Evolutionary conservation across 2,797 vertebrate species (phyloP), one percentile per base, ranked within the genome.

Genomic region (Poecilia gillii): DNA sequence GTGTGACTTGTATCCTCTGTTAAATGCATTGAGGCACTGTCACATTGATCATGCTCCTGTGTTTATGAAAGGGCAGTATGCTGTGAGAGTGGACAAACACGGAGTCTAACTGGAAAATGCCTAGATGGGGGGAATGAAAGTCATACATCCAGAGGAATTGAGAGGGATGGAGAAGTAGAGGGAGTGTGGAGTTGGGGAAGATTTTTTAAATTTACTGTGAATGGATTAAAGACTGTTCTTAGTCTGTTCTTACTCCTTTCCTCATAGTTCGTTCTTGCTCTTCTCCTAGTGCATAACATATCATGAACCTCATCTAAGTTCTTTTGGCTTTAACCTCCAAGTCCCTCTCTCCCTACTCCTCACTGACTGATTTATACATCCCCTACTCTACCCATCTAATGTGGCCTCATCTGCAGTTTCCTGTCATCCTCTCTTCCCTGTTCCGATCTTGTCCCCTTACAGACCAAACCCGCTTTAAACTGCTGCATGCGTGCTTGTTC

Each of bases 41-140:
- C 85, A 86, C 85, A 85, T 83, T 88, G 89, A 87, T 83, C 79
- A 70, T 59, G 55, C 88, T 88, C 82, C 89, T 78, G 83, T 90
- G 88, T 88, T 88, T 86, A 88, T 89, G 85, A 74, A 77, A 89
- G 83, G 86, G 85, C 84, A 78, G 85, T 81, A 85, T 83, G 75
- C 86, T 89, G 88, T 90, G 94, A 93, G 92, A 93, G 91, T 93
- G 91, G 93, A 94, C 90, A 78, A 92, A 92, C 92, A 93, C 36
- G 33, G 92, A 90, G 90, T 92, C 93, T 84, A 78, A 87, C 88
- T 92, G 93, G 92, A 90, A 93, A 89, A 90, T 57, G 91, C 87
- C 83, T 87, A 86, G 90, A 66, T 39, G 33, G 33, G 62, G 93
- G 91, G 87, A 91, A 88, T 92, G 91, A 93, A 89, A 91, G 93